Percentiles rank a stretch among this genome's conserved stretches.
Evolutionary conservation across 2,113 vertebrate species (phyloP).

Genomic region (Myocastor coypus): DNA sequence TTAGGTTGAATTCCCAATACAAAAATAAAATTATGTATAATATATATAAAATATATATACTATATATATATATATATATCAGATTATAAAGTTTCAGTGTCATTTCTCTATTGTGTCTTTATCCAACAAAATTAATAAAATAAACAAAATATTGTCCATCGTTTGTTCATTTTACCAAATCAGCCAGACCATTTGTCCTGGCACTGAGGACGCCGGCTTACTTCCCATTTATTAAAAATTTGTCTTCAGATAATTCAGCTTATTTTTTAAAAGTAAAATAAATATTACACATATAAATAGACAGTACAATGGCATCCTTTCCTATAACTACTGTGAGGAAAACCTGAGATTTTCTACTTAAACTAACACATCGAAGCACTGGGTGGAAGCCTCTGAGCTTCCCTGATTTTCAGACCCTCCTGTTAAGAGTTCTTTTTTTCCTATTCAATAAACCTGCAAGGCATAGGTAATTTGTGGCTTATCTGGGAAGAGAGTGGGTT

Average conservation of each 20-base stretch:
- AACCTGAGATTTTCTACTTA: constrained; percentile 52
- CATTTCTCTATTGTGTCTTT: background rate
- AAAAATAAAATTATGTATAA: too few species aligned
- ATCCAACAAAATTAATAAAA: background rate
- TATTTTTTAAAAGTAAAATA: constrained; percentile 38
- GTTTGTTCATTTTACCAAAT: background rate
- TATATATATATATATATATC: too few species aligned
- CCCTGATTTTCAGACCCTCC: constrained; percentile 59
- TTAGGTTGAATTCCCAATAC: too few species aligned
- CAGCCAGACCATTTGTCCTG: background rate
- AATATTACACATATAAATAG: background rate
- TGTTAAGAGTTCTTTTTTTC: background rate
- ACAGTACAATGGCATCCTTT: constrained; percentile 47
- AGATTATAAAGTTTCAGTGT: background rate
- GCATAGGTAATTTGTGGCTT: background rate
- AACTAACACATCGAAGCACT: constrained; percentile 68
- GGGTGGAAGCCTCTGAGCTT: constrained; percentile 46
- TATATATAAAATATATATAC: background rate
- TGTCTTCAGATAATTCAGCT: constrained; percentile 38
- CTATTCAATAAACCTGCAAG: constrained; percentile 56
- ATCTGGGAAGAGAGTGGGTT: background rate
- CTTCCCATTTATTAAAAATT: constrained; percentile 61
- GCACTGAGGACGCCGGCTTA: background rate
- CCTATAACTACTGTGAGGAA: constrained; percentile 38
- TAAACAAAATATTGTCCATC: background rate